phyloP scores from a whole-genome alignment of 2,797 vertebrate species.

The Coranthus polyacanthus region DNA sequence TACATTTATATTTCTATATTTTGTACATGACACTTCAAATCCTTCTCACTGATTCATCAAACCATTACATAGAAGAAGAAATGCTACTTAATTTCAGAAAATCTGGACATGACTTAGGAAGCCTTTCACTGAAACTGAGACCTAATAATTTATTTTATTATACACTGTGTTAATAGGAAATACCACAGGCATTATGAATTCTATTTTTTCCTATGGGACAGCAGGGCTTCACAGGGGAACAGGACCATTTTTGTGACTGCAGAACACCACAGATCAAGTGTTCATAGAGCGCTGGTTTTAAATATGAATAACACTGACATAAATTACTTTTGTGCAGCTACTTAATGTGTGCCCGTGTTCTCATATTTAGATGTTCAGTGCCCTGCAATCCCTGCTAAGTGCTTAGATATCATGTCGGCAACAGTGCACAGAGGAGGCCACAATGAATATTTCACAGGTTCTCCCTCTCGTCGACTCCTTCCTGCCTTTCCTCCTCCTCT shows the following conservation, averaged over 20 bases:
- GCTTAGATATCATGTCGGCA: slow-evolving; percentile 34
- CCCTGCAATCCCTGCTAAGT: slow-evolving; percentile 15
- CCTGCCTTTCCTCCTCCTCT: slow-evolving; percentile 35
- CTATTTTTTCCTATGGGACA: background rate
- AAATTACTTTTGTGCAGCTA: background rate
- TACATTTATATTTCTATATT: background rate
- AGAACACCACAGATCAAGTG: background rate
- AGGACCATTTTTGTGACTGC: background rate
- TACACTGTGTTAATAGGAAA: background rate
- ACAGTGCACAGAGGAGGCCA: slow-evolving; percentile 57
- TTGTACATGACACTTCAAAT: background rate
- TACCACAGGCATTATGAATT: background rate
- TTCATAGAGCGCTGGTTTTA: background rate
- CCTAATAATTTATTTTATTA: background rate
- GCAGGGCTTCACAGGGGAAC: background rate
- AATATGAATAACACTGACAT: background rate
- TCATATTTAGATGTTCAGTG: slow-evolving; percentile 5
- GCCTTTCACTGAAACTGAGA: background rate
- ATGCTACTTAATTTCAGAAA: background rate
- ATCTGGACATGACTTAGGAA: background rate
- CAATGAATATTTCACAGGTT: slow-evolving; percentile 77
- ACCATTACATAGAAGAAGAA: no score
- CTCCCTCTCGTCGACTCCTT: slow-evolving; percentile 45
- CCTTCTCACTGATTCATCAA: no score
- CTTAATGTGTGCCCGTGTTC: slow-evolving; percentile 2